Conservation (phyloP, 2,888 invertebrate genomes). For the Oscheius sp. region DNA sequence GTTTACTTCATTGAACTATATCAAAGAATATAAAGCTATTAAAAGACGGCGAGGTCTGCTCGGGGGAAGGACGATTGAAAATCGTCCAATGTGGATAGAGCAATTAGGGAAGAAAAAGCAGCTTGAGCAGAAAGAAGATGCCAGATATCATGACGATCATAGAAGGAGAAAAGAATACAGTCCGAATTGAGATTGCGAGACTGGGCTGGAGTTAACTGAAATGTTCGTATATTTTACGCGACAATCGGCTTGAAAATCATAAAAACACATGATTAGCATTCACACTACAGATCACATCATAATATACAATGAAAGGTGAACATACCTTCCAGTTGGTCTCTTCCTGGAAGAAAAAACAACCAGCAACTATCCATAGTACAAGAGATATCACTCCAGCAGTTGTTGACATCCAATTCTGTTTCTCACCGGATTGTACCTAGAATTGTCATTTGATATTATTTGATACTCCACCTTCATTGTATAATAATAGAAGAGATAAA, state of each 20-base stretch:
- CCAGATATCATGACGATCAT: slow-evolving; percentile 60
- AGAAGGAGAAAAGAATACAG: slow-evolving; percentile 51
- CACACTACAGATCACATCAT: no score
- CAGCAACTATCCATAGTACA: not conserved
- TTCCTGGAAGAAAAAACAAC: slow-evolving; percentile 10
- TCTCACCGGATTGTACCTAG: not conserved
- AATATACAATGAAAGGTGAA: not conserved
- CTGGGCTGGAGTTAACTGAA: slow-evolving; percentile 42
- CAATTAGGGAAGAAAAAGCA: slow-evolving; percentile 74
- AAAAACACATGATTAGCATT: no score
- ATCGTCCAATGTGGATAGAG: slow-evolving; percentile 82
- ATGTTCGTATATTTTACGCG: not conserved
- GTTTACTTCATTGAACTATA: no score
- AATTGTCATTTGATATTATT: not conserved
- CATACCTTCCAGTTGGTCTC: slow-evolving; percentile 17
- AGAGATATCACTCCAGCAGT: not conserved
- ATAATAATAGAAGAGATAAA: slow-evolving; percentile 84
- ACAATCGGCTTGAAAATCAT: not conserved
- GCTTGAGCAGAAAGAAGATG: slow-evolving; percentile 67
- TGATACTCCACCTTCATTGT: slow-evolving; percentile 79
- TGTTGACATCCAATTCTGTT: not conserved
- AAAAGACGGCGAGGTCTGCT: slow-evolving; percentile 82
- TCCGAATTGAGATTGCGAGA: slow-evolving; percentile 50
- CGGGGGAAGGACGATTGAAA: slow-evolving; percentile 78
- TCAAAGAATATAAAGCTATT: no score